Evolutionary conservation across 2,888 invertebrate genomes (phyloP).

Genomic region (Itoplectis maculator): DNA sequence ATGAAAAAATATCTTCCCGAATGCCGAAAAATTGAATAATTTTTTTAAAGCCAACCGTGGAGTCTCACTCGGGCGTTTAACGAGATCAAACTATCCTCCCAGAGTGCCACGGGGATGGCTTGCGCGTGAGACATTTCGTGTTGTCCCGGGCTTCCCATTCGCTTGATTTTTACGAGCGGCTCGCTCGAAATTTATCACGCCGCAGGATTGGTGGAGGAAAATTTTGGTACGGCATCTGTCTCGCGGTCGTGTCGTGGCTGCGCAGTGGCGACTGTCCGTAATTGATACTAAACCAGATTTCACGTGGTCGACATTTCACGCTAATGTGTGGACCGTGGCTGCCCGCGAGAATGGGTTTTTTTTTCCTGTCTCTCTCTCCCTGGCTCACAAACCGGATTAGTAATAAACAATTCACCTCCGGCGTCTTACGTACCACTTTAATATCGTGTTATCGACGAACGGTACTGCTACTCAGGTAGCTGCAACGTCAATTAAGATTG

Average conservation of each 20-base stretch:
- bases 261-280: conserved; percentile 19
- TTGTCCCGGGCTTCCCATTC: conserved; percentile 37
- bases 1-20: conserved; percentile 4
- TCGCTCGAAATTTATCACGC: conserved; percentile 52
- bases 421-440: conserved; percentile 25
- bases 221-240: conserved; percentile 44
- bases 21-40: background rate
- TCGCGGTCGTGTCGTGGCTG: background rate
- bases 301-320: conserved; percentile 18
- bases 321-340: conserved; percentile 3
- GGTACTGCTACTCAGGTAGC: conserved; percentile 3
- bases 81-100: conserved; percentile 54
- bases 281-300: conserved; percentile 51
- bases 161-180: conserved; percentile 58
- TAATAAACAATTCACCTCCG: conserved; percentile 43
- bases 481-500: conserved; percentile 44
- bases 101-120: conserved; percentile 10
- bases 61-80: conserved; percentile 36
- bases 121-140: conserved; percentile 27
- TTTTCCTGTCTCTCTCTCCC: background rate
- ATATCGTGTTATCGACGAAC: conserved; percentile 19
- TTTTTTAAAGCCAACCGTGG: conserved; percentile 8
- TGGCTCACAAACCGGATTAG: conserved; percentile 49
- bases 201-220: conserved; percentile 36
- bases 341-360: background rate